Evolutionary conservation across 1,140 invertebrate genomes (phyloP), one percentile per base, ranked within the genome.

Genomic region (Temnothorax nylanderi): DNA sequence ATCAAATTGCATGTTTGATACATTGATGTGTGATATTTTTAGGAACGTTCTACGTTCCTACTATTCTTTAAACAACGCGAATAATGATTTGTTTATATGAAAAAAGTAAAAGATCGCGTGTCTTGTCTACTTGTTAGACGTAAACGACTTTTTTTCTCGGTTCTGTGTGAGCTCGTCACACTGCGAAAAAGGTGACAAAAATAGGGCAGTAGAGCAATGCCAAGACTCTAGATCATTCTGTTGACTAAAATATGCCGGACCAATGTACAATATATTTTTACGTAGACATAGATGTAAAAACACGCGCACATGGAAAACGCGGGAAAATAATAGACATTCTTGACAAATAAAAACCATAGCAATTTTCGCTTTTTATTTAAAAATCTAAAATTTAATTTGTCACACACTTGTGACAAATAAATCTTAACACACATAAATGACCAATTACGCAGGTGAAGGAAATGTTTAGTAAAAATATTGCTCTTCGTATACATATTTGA

Each of bases 171-270:
- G 26, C 6, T 34, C 37, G 10, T 60, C 80, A 74, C 37, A 10
- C 8, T n/a, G 41, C 21, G 69, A 86, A 86, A 86, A 80, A 86
- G 64, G 11, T 67, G 77, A 87, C 58, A 82, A 87, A 87, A 87
- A 87, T 87, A 87, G 85, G 85, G 44, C 32, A 87, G 65, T 84
- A 82, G 85, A 84, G 51, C 85, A 87, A 84, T 87, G 85, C 85
- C 85, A 87, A 87, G 58, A 81, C 51, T 69, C 69, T 76, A 88
- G 76, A 86, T 72, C 85, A 75, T 72, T 80, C 74, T 77, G 49
- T 26, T 60, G 71, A 32, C 37, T 47, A 34, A 76, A 77, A 85
- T 88, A 84, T 84, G 44, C 26, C 54, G 7, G 32, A 8, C 69
- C n/a, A 21, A 56, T 51, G 32, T 67, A 26, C 26, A 82, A 58